phyloP scores from a whole-genome alignment of 2,113 vertebrate species.

The Grammatotria lemairii region DNA sequence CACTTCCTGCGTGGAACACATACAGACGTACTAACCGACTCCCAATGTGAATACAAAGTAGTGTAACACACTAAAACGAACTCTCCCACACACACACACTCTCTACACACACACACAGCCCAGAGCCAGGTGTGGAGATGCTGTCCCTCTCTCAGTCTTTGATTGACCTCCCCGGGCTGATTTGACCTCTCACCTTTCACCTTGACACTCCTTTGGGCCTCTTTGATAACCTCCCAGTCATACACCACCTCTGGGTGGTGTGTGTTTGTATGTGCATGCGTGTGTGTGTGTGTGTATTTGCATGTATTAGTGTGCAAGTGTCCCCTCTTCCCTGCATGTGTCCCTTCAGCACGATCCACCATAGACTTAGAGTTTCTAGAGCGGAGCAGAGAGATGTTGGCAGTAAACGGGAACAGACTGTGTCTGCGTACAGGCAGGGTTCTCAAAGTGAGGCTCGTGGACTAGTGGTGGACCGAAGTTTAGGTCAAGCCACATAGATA shows the following conservation, averaged over 20 bases:
- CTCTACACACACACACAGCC: constrained; percentile 25
- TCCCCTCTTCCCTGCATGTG: constrained; percentile 36
- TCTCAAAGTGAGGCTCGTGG: not conserved
- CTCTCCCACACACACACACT: not conserved
- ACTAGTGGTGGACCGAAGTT: not conserved
- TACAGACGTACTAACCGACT: constrained; percentile 52
- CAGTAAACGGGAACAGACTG: not conserved
- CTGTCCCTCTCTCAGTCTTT: constrained; percentile 49
- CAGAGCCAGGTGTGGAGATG: constrained; percentile 63
- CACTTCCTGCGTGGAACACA: not conserved
- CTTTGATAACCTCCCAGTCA: constrained; percentile 50
- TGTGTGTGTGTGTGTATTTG: not conserved
- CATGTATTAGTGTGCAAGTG: not conserved
- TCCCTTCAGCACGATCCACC: constrained; percentile 40
- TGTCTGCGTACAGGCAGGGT: not conserved
- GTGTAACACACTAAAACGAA: not conserved
- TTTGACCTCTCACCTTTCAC: constrained; percentile 35
- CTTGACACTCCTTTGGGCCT: constrained; percentile 53
- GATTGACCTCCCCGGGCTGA: constrained; percentile 9
- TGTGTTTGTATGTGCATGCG: constrained; percentile 20
- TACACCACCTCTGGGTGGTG: constrained; percentile 53
- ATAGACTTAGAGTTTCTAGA: constrained; percentile 35
- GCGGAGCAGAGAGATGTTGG: not conserved
- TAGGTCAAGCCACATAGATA: not conserved
- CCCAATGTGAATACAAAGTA: constrained; percentile 71